Evolutionary conservation across 2,888 invertebrate genomes (phyloP).

Genomic region (Aradus depressus): DNA sequence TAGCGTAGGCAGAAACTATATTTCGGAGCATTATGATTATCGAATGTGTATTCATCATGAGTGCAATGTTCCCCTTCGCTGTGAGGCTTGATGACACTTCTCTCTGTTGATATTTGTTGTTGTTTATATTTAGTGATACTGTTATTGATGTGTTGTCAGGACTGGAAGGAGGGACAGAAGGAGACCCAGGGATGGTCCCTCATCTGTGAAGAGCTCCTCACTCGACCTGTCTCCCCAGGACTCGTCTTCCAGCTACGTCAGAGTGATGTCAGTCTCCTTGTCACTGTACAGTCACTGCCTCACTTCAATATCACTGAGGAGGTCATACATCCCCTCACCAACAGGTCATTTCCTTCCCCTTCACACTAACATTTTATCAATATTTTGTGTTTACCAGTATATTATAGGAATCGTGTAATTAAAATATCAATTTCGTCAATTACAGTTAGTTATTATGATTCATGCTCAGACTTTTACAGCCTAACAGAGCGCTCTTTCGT

Average conservation of each 20-base stretch:
- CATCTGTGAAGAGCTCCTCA: constrained; percentile 82
- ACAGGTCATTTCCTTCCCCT: constrained; percentile 71
- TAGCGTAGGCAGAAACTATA: too few relatives aligned
- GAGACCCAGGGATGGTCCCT: constrained; percentile 91
- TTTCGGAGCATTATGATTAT: too few relatives aligned
- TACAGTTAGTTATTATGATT: neutral
- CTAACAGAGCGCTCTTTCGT: too few relatives aligned
- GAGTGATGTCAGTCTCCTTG: constrained; percentile 83
- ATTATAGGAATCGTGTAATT: neutral
- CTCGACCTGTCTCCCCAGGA: constrained; percentile 71
- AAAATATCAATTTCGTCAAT: neutral
- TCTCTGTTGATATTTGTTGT: neutral
- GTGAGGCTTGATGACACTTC: too few relatives aligned
- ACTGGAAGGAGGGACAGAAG: constrained; percentile 62
- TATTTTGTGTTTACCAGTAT: neutral
- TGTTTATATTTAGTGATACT: neutral
- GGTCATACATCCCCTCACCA: constrained; percentile 89
- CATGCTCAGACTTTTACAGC: neutral
- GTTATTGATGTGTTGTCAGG: too few relatives aligned
- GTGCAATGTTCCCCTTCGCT: too few relatives aligned
- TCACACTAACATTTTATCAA: neutral
- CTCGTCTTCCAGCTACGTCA: constrained; percentile 85
- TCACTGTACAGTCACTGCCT: constrained; percentile 74
- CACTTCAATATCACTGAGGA: constrained; percentile 93
- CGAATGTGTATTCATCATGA: too few relatives aligned